Evolutionary conservation across 1,140 invertebrate genomes (phyloP), one percentile per base, ranked within the genome.

Genomic region (Cephus cinctus): DNA sequence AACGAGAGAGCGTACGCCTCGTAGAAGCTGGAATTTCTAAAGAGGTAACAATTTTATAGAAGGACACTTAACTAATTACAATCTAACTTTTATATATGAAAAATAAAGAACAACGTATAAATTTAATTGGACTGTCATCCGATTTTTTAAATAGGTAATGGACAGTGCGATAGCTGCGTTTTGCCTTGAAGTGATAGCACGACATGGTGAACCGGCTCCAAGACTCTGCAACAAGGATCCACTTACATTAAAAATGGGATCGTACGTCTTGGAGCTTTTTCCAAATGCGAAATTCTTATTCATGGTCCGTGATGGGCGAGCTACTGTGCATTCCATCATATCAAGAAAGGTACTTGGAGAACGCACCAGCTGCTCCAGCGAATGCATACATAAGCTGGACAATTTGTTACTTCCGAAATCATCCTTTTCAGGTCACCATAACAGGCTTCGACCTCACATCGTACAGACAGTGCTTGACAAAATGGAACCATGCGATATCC

Each of bases 161-260:
- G 92, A 98, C 77, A 88, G 91, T 50, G 97, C 97, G 34, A 90
- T 99, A 55, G 91, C 94, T 2, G 87, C 96, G 12, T 99, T 98
- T 76, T 97, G 96, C 62, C 77, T 98, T 45, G 94, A 98, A 79
- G 88, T 98, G 59, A 96, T 98, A 59, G 93, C 91, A 34, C 86
- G 89, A 53, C 96, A 99, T 77, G 97, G 96, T 19, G 91, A 96
- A 59, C 89, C 94, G 9, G 95, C 97, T 43, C 83, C 89, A 22
- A 81, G 89, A 40, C 81, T 98, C 41, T 99, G 97, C 79, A 98
- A 98, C 81, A 99, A 99, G 77, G 97, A 99, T 81, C 97, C 97
- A 12, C 86, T 98, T 44, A 95, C 94, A 12, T 82, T 98, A 31
- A 98, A 98, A 78, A 96, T 96, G 77, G 91, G 96, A 59, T 88